phyloP scores from a whole-genome alignment of 2,797 vertebrate species.

The Xiphorhynchus erythropygius region DNA sequence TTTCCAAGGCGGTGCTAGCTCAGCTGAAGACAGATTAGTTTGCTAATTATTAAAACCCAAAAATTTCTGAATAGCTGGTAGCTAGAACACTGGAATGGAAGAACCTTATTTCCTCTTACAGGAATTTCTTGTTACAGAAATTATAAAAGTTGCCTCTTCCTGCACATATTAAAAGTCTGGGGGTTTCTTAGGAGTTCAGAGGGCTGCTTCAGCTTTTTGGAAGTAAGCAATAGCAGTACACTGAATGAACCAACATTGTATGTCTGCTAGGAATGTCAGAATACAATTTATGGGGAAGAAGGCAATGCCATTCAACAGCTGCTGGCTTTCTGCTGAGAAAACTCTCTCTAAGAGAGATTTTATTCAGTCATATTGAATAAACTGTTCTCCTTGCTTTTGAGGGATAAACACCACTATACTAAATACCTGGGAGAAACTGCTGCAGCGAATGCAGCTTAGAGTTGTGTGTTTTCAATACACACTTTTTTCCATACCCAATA shows the following conservation, averaged over 20 bases:
- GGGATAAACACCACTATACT: background rate
- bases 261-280: background rate
- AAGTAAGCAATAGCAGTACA: background rate
- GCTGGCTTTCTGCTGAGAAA: background rate
- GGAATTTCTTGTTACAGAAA: background rate
- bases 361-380: background rate
- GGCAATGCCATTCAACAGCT: background rate
- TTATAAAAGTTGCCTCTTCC: background rate
- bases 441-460: background rate
- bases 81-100: background rate
- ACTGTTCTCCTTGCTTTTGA: background rate
- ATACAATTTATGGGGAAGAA: background rate
- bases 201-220: background rate
- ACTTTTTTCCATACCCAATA: background rate
- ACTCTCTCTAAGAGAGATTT: background rate
- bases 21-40: background rate
- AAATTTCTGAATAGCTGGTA: background rate
- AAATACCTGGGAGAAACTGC: background rate
- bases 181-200: rapidly evolving
- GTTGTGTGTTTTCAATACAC: background rate
- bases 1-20: background rate
- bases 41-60: conserved; percentile 7
- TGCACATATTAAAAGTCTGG: background rate
- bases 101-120: background rate
- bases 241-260: background rate